phyloP scores from a whole-genome alignment of 2,888 invertebrate species.

The Papilio gigon region DNA sequence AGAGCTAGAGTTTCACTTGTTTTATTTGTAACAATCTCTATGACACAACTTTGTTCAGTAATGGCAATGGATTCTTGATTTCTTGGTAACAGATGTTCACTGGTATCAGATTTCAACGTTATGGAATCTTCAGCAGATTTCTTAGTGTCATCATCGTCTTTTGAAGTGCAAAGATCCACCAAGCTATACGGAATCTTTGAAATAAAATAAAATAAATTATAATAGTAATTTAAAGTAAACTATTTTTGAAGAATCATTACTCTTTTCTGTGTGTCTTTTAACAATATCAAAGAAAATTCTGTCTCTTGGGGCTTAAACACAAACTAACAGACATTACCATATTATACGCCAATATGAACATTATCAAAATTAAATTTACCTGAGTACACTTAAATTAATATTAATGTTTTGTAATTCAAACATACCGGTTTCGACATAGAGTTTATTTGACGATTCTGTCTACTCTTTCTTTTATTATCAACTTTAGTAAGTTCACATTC shows the following conservation, averaged over 20 bases:
- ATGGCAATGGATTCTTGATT: slow-evolving; percentile 50
- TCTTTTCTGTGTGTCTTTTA: neutral
- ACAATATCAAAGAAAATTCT: neutral
- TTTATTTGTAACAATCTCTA: slow-evolving; percentile 63
- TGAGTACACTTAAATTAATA: neutral
- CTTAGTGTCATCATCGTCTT: slow-evolving; percentile 46
- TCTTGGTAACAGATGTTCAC: slow-evolving; percentile 8
- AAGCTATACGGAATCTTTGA: slow-evolving; percentile 67
- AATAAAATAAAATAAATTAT: neutral
- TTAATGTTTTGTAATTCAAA: slow-evolving; percentile 27
- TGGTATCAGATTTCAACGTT: slow-evolving; percentile 15
- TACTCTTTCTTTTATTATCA: slow-evolving; percentile 47
- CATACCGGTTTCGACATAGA: slow-evolving; percentile 61
- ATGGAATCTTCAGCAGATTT: slow-evolving; percentile 20
- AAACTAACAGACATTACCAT: neutral
- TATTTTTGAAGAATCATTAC: neutral
- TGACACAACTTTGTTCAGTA: slow-evolving; percentile 59
- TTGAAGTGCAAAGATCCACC: slow-evolving; percentile 58
- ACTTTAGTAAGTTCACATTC: slow-evolving; percentile 36
- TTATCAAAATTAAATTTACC: neutral
- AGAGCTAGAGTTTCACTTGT: slow-evolving; percentile 62
- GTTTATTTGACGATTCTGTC: slow-evolving; percentile 46
- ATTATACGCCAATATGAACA: neutral
- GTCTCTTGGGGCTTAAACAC: too few species aligned
- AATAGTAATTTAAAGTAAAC: neutral